Percentiles rank a stretch among this genome's conserved stretches.
These are phyloP conservation scores for Zoanthus sansibaricus DNA, from an alignment of 92 coral and sea anemone species.

Conservation along the genomic window DNA sequence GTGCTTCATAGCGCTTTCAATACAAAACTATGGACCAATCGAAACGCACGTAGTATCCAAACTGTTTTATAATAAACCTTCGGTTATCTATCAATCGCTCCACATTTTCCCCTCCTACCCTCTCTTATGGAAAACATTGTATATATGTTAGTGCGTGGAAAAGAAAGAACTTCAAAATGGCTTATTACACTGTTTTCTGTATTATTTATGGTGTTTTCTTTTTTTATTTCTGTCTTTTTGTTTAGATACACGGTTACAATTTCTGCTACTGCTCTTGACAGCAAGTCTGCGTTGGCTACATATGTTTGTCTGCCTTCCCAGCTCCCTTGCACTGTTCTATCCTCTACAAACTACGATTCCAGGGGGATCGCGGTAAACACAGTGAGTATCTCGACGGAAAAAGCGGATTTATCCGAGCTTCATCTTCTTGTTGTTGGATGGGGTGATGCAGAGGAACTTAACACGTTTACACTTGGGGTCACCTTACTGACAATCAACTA, in stretches of 20 bases:
- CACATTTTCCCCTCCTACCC: too few relatives aligned
- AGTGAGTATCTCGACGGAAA: slow-evolving; percentile 64
- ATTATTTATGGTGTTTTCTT: not conserved
- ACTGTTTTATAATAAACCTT: too few relatives aligned
- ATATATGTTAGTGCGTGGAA: too few relatives aligned
- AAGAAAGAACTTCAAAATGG: too few relatives aligned
- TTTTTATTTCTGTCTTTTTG: not conserved
- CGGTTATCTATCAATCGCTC: too few relatives aligned
- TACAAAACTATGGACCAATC: too few relatives aligned
- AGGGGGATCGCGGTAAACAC: slow-evolving; percentile 78
- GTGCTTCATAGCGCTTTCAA: too few relatives aligned
- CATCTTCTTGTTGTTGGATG: slow-evolving; percentile 75
- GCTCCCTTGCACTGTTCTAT: slow-evolving; percentile 58
- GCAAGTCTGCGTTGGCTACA: slow-evolving; percentile 79
- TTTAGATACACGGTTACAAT: slow-evolving; percentile 66
- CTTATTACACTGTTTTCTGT: not conserved
- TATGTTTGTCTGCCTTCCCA: slow-evolving; percentile 70
- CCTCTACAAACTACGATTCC: slow-evolving; percentile 73
- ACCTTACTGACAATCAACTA: slow-evolving; percentile 32
- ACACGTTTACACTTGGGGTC: slow-evolving; percentile 73
- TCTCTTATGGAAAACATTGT: too few relatives aligned
- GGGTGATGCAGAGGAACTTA: slow-evolving; percentile 76
- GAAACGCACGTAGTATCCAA: too few relatives aligned
- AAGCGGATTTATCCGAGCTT: slow-evolving; percentile 58
- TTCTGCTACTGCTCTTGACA: slow-evolving; percentile 67